Percentiles rank a stretch among this genome's conserved stretches.
Conservation (phyloP, 2,888 invertebrate species). For the Drymonia ruficornis region DNA sequence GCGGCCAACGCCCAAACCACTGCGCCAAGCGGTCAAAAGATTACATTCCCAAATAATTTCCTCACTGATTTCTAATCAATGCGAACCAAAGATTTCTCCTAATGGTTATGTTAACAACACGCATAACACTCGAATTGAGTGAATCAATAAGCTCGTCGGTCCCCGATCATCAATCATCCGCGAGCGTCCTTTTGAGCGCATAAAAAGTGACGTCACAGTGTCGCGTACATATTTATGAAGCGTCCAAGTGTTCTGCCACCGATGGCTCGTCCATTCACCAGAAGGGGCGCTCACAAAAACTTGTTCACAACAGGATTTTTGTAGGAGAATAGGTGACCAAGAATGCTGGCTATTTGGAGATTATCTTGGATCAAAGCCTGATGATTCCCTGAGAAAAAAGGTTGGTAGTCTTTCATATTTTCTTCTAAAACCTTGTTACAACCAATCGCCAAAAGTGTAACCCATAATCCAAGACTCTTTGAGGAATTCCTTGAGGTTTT, state of each 20-base stretch:
- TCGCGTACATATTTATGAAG: slow-evolving; percentile 82
- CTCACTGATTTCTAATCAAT: slow-evolving; percentile 17
- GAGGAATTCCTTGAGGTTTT: too few relatives aligned
- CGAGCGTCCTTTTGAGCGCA: slow-evolving; percentile 55
- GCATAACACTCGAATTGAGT: slow-evolving; percentile 59
- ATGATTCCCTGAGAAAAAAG: too few relatives aligned
- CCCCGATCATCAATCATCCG: slow-evolving; percentile 61
- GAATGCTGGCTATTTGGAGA: slow-evolving; percentile 24
- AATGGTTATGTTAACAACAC: slow-evolving; percentile 46
- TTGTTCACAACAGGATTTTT: slow-evolving; percentile 48
- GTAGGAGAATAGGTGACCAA: slow-evolving; percentile 33
- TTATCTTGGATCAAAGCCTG: slow-evolving; percentile 19
- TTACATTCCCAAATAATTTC: too few relatives aligned
- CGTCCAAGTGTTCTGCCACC: slow-evolving; percentile 73
- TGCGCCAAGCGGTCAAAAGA: too few relatives aligned
- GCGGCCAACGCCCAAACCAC: too few relatives aligned
- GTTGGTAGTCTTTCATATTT: too few relatives aligned
- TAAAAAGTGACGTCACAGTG: slow-evolving; percentile 75
- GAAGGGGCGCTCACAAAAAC: slow-evolving; percentile 53
- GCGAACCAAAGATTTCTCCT: slow-evolving; percentile 22
- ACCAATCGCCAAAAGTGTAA: too few relatives aligned
- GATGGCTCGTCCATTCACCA: slow-evolving; percentile 74
- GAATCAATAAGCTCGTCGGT: slow-evolving; percentile 68
- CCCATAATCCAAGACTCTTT: too few relatives aligned
- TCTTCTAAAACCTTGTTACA: too few relatives aligned